Evolutionary conservation across 2,797 vertebrate species (phyloP).

Genomic region (Chaenodraco wilsoni): DNA sequence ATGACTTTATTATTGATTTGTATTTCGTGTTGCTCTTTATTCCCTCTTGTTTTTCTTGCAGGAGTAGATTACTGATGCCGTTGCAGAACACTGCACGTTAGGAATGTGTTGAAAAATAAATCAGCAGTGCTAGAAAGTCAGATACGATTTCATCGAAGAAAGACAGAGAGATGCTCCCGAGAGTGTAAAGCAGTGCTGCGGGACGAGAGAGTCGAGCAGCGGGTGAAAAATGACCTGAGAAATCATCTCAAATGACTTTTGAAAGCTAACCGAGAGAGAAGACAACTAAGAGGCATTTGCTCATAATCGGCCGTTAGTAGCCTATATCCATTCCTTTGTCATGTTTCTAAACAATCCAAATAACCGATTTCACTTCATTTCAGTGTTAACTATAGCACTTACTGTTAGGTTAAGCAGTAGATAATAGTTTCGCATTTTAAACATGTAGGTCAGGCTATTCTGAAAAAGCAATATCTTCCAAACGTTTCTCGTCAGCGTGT

Average conservation of each 20-base stretch:
- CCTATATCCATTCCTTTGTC: slow-evolving; percentile 15
- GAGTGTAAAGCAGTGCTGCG: slow-evolving; percentile 46
- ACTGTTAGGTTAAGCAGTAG: neutral
- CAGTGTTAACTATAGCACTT: neutral
- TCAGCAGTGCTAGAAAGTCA: neutral
- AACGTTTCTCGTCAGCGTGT: neutral
- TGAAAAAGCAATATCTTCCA: slow-evolving; percentile 7
- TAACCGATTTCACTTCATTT: neutral
- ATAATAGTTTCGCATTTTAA: slow-evolving; percentile 4
- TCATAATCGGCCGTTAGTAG: slow-evolving; percentile 39
- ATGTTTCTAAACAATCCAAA: slow-evolving; percentile 6
- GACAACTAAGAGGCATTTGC: slow-evolving; percentile 29
- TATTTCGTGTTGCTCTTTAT: neutral
- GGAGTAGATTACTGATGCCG: neutral
- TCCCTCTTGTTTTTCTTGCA: neutral
- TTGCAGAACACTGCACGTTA: neutral
- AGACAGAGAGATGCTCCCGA: slow-evolving; percentile 16
- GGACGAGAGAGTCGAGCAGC: slow-evolving; percentile 57
- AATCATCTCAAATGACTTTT: slow-evolving; percentile 65
- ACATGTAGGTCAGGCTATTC: neutral
- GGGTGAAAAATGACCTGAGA: slow-evolving; percentile 57
- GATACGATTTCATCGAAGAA: slow-evolving; percentile 7
- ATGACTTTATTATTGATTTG: neutral
- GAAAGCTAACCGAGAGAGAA: slow-evolving; percentile 58
- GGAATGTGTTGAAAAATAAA: neutral